These are phyloP conservation scores for Neuroterus valhalla DNA, from an alignment of 1,140 invertebrate genomes.

Conservation along the genomic window DNA sequence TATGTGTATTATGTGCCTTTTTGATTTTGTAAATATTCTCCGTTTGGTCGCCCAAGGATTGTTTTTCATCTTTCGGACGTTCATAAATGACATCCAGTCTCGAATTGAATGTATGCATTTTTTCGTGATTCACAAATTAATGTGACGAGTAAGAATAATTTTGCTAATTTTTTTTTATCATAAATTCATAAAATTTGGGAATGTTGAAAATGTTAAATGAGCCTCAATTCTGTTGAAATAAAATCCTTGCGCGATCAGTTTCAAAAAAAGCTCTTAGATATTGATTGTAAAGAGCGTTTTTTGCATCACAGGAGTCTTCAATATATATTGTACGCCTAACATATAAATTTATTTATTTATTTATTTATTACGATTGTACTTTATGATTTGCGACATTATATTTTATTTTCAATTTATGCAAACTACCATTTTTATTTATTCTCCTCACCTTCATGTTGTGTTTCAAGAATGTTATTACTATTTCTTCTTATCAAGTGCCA, in stretches of 20 bases:
- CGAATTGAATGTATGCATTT: too few relatives aligned
- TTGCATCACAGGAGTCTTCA: background rate
- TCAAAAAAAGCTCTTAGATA: too few relatives aligned
- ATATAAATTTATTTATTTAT: constrained; percentile 15
- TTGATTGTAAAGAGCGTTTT: background rate
- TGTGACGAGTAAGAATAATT: too few relatives aligned
- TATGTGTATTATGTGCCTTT: background rate
- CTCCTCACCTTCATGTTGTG: constrained; percentile 27
- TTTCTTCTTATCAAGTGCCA: too few relatives aligned
- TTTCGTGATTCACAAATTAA: too few relatives aligned
- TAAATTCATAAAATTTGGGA: background rate
- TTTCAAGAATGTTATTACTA: constrained; percentile 27
- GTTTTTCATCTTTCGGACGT: background rate
- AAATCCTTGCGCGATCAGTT: too few relatives aligned
- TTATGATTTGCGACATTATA: background rate
- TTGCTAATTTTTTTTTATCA: too few relatives aligned
- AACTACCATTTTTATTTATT: background rate
- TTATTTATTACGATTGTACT: constrained; percentile 14
- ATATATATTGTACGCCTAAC: background rate
- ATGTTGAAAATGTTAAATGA: background rate
- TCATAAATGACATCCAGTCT: background rate
- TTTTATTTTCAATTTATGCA: constrained; percentile 35
- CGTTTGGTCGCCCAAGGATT: background rate
- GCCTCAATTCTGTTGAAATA: too few relatives aligned
- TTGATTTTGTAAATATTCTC: background rate